Evolutionary conservation across 2,113 vertebrate genomes (phyloP).

Genomic region (Aphelocoma coerulescens): DNA sequence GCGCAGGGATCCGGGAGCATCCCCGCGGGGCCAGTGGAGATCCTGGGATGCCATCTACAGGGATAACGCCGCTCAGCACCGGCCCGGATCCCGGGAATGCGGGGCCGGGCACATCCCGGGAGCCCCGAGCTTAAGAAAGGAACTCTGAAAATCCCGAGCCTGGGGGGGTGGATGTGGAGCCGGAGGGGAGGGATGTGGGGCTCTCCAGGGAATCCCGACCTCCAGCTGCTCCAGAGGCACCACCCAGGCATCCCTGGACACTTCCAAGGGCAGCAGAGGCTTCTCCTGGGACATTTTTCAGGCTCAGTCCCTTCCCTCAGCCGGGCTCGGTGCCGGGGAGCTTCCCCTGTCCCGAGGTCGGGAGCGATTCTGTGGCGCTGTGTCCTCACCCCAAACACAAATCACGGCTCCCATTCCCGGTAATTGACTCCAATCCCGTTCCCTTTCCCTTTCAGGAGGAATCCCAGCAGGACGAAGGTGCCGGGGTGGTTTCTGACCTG

Average conservation of each 20-base stretch:
- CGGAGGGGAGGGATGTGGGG: background rate
- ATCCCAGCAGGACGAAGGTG: background rate
- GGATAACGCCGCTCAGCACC: background rate
- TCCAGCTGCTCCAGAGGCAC: background rate
- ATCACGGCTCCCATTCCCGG: background rate
- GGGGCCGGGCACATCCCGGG: background rate
- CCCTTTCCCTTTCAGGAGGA: conserved; percentile 32
- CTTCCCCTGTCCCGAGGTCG: background rate
- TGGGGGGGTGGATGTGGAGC: background rate
- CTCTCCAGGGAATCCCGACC: background rate
- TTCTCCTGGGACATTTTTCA: background rate
- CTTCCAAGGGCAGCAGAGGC: background rate
- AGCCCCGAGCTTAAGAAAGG: background rate
- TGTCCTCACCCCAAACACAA: background rate
- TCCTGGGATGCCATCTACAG: conserved; percentile 23
- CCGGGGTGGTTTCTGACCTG: background rate
- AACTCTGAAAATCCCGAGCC: background rate
- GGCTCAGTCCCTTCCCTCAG: background rate
- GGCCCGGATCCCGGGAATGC: background rate
- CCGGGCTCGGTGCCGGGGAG: background rate
- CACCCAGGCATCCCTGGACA: background rate
- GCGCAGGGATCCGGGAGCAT: rapidly evolving
- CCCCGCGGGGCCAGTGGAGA: background rate
- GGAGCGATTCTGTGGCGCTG: background rate
- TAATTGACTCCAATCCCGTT: background rate